phyloP scores from a whole-genome alignment of 2,888 invertebrate species.

The Sipha maydis region DNA sequence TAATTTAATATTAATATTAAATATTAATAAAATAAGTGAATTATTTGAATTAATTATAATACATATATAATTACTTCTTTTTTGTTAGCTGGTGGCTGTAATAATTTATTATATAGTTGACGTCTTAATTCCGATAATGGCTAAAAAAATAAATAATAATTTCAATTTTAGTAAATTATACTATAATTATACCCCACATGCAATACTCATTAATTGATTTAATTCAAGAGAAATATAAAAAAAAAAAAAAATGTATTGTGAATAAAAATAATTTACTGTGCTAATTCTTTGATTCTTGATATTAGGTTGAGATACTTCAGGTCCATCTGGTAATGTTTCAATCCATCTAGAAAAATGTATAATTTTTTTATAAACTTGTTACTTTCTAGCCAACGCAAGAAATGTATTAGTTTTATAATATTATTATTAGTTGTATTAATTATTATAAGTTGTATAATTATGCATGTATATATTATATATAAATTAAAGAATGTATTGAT shows the following conservation, averaged over 20 bases:
- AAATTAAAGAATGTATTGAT: background rate
- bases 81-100: slow-evolving; percentile 1
- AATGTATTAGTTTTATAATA: background rate
- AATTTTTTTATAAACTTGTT: background rate
- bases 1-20: too few relatives aligned
- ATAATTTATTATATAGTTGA: slow-evolving; percentile 37
- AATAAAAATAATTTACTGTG: slow-evolving; percentile 38
- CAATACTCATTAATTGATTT: background rate
- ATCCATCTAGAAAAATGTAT: slow-evolving; percentile 41
- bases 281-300: background rate
- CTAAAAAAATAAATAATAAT: slow-evolving; percentile 25
- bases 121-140: slow-evolving; percentile 43
- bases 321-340: slow-evolving; percentile 36
- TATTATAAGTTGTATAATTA: too few relatives aligned
- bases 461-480: background rate
- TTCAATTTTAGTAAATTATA: background rate
- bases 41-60: background rate
- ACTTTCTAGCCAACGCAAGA: background rate
- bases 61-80: slow-evolving; percentile 23
- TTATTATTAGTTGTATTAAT: too few relatives aligned
- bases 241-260: background rate
- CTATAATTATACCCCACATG: background rate
- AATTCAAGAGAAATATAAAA: background rate
- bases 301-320: background rate
- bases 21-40: background rate